Conservation (phyloP, 2,888 invertebrate species). For the Drosophila cognata region DNA sequence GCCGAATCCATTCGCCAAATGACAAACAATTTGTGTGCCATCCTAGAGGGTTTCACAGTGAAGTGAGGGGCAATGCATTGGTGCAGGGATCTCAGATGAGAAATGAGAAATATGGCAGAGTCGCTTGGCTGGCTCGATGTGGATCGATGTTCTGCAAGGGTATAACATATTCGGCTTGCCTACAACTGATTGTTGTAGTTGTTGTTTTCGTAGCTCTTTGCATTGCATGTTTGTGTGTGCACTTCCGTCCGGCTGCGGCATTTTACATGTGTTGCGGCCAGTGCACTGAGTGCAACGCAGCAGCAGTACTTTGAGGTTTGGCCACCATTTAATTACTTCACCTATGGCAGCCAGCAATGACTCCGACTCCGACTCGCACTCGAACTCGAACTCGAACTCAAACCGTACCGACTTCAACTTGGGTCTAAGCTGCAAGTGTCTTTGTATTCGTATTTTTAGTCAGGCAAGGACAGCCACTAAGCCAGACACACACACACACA, state of each 20-base stretch:
- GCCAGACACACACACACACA: constrained; percentile 27
- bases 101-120: background rate
- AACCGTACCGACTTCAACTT: constrained; percentile 11
- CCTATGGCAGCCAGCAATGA: constrained; percentile 4
- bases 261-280: constrained; percentile 43
- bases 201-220: background rate
- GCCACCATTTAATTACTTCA: constrained; percentile 54
- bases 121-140: background rate
- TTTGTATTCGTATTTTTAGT: constrained; percentile 35
- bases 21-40: constrained; percentile 45
- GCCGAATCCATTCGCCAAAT: constrained; percentile 39
- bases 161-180: background rate
- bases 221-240: constrained; percentile 3
- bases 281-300: constrained; percentile 26
- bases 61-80: background rate
- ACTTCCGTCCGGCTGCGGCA: constrained; percentile 38
- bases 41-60: background rate
- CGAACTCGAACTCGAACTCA: constrained; percentile 19
- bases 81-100: background rate
- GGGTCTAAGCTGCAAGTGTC: constrained; percentile 48
- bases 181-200: constrained; percentile 3
- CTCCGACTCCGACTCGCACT: background rate
- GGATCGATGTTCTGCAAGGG: background rate
- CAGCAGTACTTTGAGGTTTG: constrained; percentile 49
- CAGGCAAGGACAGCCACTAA: constrained; percentile 34